A percentile compares a stretch with the other conserved stretches of the same genome.
phyloP scores from a whole-genome alignment of 2,113 vertebrate genomes.

The Camelus bactrianus region DNA sequence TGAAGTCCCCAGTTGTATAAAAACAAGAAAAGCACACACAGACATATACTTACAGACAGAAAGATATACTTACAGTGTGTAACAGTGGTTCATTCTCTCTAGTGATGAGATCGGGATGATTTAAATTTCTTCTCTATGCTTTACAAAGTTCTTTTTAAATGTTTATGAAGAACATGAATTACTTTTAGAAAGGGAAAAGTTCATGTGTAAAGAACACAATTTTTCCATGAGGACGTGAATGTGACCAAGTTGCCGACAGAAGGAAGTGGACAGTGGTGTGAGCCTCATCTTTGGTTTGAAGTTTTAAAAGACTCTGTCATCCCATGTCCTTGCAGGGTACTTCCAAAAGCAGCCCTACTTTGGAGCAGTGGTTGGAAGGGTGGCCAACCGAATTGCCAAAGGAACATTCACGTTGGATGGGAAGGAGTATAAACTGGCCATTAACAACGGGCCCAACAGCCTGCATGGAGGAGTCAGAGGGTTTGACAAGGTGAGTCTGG shows the following conservation, averaged over 20 bases:
- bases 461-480: conserved; percentile 94
- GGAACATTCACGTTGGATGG: conserved; percentile 91
- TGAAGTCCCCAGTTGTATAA: neutral
- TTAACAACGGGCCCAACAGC: conserved; percentile 95
- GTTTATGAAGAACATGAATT: neutral
- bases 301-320: neutral
- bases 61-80: neutral
- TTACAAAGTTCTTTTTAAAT: conserved; percentile 3
- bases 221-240: neutral
- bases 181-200: neutral
- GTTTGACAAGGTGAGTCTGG: conserved; percentile 93
- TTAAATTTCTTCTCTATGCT: neutral
- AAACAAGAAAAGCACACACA: neutral
- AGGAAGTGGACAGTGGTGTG: neutral
- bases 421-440: conserved; percentile 90
- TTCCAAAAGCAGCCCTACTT: conserved; percentile 92
- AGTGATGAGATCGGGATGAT: neutral
- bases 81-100: neutral
- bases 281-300: neutral
- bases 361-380: conserved; percentile 93
- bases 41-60: neutral
- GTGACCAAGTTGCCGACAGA: neutral
- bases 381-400: conserved; percentile 94
- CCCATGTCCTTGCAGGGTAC: conserved; percentile 88
- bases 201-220: neutral